These are phyloP conservation scores for Pseudomyrmex concolor DNA, from an alignment of 1,140 invertebrate genomes.

Conservation along the genomic window DNA sequence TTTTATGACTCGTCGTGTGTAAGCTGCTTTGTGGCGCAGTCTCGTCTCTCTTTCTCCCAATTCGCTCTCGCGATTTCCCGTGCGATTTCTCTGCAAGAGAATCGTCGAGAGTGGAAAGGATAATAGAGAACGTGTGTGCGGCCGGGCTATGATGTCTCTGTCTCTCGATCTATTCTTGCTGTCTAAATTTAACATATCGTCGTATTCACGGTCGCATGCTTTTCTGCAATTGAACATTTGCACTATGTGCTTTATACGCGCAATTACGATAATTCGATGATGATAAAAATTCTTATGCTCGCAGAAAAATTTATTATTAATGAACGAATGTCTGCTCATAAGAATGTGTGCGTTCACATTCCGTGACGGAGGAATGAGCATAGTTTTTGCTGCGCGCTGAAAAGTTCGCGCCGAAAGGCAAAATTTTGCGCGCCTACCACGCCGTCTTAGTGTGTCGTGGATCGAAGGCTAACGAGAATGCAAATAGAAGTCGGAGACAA, in stretches of 20 bases:
- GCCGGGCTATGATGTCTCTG: background rate
- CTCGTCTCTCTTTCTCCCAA: constrained; percentile 5
- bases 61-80: constrained; percentile 14
- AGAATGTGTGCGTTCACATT: background rate
- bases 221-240: constrained; percentile 4
- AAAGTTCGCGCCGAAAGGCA: constrained; percentile 20
- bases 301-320: background rate
- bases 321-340: background rate
- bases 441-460: constrained; percentile 13
- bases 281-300: background rate
- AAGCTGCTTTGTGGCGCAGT: constrained; percentile 48
- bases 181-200: constrained; percentile 14
- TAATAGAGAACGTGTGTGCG: background rate
- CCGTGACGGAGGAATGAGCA: background rate
- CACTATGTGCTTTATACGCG: background rate
- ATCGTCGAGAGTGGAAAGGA: constrained; percentile 1
- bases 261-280: constrained; percentile 5
- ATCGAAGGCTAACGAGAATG: constrained; percentile 66
- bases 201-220: background rate
- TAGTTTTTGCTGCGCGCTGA: constrained; percentile 1
- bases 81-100: background rate
- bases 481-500: constrained; percentile 63
- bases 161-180: constrained; percentile 13
- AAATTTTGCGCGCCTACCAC: constrained; percentile 34
- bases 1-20: constrained; percentile 59